Percentiles rank a stretch among this genome's conserved stretches.
Evolutionary conservation across 2,888 invertebrate species (phyloP).

Genomic region (Drosophila merina): DNA sequence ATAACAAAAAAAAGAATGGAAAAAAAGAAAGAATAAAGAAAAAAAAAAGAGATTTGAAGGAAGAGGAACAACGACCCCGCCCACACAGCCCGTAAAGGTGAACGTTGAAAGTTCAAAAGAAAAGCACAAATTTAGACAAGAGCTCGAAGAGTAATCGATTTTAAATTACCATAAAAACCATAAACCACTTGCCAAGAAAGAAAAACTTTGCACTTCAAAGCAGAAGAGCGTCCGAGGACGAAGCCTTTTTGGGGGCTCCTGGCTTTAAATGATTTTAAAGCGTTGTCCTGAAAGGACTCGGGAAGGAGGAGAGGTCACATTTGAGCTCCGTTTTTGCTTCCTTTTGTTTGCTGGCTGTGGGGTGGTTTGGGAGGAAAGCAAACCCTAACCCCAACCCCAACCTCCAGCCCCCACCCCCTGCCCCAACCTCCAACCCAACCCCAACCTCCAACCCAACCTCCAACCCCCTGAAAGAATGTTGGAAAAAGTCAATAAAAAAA

Average conservation of each 20-base stretch:
- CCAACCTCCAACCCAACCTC: conserved; percentile 19
- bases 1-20: not conserved
- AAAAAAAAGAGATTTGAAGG: not conserved
- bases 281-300: conserved; percentile 30
- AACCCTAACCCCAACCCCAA: conserved; percentile 1
- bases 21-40: not conserved
- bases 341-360: conserved; percentile 31
- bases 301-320: conserved; percentile 47
- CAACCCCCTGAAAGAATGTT: conserved; percentile 53
- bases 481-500: conserved; percentile 24
- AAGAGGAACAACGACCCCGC: conserved; percentile 20
- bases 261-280: conserved; percentile 22
- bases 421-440: conserved; percentile 4
- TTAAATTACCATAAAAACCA: conserved; percentile 39
- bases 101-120: conserved; percentile 32
- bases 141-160: conserved; percentile 43
- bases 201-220: conserved; percentile 44
- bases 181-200: not conserved
- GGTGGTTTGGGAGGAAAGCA: conserved; percentile 4
- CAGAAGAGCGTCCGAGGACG: not conserved
- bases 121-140: conserved; percentile 37
- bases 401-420: conserved; percentile 1
- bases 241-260: not conserved
- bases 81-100: conserved; percentile 25
- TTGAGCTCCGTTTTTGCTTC: conserved; percentile 28